These are phyloP conservation scores for Cervus canadensis DNA, from an alignment of 2,113 vertebrate species.

Conservation along the genomic window DNA sequence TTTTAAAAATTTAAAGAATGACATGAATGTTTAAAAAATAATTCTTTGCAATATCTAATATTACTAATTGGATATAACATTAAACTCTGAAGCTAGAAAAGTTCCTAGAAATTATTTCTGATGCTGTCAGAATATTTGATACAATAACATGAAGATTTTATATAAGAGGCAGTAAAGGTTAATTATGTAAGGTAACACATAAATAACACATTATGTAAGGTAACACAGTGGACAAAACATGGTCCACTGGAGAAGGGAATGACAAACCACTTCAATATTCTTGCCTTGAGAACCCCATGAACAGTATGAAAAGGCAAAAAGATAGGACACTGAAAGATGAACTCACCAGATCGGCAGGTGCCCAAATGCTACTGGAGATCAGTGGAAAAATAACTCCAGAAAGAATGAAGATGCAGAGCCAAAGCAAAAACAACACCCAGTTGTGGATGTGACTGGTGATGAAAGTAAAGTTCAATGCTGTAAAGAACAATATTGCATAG, in stretches of 20 bases:
- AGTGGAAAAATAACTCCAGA: not conserved
- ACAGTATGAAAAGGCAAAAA: not conserved
- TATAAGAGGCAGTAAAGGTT: not conserved
- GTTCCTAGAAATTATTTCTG: not conserved
- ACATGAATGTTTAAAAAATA: not conserved
- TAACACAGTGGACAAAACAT: not conserved
- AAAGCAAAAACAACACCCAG: not conserved
- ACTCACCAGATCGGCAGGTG: not conserved
- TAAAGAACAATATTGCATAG: not conserved
- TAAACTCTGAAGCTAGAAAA: not conserved
- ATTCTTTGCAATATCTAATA: not conserved
- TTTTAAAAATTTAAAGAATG: fast-evolving
- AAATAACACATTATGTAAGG: not conserved
- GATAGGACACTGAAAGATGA: not conserved
- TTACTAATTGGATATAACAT: not conserved
- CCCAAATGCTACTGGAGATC: not conserved
- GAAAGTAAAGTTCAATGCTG: not conserved
- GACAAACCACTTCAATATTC: not conserved
- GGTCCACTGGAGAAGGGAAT: not conserved
- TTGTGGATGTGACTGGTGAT: not conserved
- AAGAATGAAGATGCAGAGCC: not conserved
- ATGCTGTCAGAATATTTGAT: not conserved
- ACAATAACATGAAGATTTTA: not conserved
- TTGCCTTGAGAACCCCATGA: not conserved
- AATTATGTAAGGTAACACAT: not conserved